phyloP scores from a whole-genome alignment of 2,113 vertebrate genomes.

The Sinocyclocheilus anophthalmus region DNA sequence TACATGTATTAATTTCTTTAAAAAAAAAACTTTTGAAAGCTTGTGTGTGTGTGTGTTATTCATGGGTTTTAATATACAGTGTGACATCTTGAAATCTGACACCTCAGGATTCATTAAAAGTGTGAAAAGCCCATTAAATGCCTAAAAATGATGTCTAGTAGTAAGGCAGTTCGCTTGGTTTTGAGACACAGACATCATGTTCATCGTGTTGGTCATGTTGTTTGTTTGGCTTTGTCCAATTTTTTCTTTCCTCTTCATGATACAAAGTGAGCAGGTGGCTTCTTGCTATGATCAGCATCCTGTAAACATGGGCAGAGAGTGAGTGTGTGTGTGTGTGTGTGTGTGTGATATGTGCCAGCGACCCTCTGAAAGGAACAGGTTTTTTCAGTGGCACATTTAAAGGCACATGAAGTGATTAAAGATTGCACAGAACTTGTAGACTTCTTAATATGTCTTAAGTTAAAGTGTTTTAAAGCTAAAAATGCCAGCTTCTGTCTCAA shows the following conservation, averaged over 20 bases:
- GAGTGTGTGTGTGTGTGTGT: neutral
- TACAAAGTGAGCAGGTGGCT: neutral
- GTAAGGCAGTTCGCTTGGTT: neutral
- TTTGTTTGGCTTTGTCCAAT: neutral
- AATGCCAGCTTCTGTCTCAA: neutral
- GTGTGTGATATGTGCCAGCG: neutral
- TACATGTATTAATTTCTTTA: too few species aligned
- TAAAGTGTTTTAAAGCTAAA: neutral
- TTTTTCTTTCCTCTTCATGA: neutral
- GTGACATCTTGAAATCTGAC: neutral
- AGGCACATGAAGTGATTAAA: neutral
- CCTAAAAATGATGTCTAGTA: neutral
- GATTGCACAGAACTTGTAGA: neutral
- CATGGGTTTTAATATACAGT: neutral
- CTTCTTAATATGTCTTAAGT: too few species aligned
- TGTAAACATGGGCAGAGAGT: neutral
- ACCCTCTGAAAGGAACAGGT: neutral
- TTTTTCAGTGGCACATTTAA: neutral
- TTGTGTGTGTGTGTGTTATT: neutral
- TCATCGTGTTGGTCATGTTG: neutral
- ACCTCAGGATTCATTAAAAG: neutral
- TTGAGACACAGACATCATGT: neutral
- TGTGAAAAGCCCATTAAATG: neutral
- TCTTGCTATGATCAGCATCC: neutral
- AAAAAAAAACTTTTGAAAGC: too few species aligned